Base-by-base conservation (phyloP, 30 jellyfish, hydroid and myxozoan species). In the Chironex yamaguchii region DNA sequence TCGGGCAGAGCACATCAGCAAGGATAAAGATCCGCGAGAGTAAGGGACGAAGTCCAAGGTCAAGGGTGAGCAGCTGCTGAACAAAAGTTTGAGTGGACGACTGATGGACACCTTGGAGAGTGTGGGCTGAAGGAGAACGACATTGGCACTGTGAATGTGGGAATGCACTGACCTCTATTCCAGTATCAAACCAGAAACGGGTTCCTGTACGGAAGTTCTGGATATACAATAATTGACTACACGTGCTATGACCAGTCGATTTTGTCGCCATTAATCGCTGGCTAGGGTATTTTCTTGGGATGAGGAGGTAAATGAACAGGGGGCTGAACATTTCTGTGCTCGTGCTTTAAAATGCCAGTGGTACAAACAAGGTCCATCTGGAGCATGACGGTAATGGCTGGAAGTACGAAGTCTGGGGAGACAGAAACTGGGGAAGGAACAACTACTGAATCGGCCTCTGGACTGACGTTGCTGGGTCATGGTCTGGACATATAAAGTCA, bases 101-200 rank as follows among this genome's bases (percentile, higher is more conserved):
- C 27, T 34, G 22, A 64, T 71, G 50, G 31, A 71, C 91, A 17
- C 91, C 93, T 29, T 69, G 91, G 3, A 82, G 63, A 14, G 70
- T 4, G 62, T 3, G 26, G 2, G 29, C 13, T 12, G 90, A 1
- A 20, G 76, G 79, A 30, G 12, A 13, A 25, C 80, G 93, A 26
- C 58, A 23, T 11, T 11, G 62, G 12, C 36, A 34, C 30, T 36
- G 58, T n/a, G 65, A 14, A 3, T 84, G 77, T 1, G 91, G 91
- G 31, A 64, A 35, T 30, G 70, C 91, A 71, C 91, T 71, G 24
- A 82, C 89, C 4, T 71, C 92, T 4, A 91, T 91, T 50, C 91
- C 93, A 12, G 93, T 71, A 36, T 82, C 93, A 24, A 82, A 66
- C 50, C 69, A 71, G 64, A 82, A 84, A 9, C 63, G 53, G 27